phyloP scores from a whole-genome alignment of 2,888 invertebrate genomes.

The Glomeris marginata region DNA sequence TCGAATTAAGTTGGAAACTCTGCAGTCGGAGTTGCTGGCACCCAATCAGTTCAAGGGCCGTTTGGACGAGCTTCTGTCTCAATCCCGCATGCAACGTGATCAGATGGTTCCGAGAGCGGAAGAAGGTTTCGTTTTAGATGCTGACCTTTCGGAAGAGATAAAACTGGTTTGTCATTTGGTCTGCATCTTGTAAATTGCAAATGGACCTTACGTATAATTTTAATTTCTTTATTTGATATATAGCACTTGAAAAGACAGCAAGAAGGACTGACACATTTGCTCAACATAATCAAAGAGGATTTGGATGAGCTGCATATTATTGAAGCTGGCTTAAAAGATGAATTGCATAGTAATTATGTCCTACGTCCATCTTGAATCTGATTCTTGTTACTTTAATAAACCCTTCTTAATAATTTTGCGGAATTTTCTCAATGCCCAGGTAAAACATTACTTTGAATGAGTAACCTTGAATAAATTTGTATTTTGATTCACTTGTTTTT shows the following conservation, averaged over 20 bases:
- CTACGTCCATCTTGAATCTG: no score
- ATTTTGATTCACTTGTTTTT: no score
- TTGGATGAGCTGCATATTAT: constrained; percentile 60
- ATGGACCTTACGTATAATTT: constrained; percentile 4
- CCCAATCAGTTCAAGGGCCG: constrained; percentile 91
- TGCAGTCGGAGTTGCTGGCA: constrained; percentile 72
- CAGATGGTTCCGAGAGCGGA: constrained; percentile 32
- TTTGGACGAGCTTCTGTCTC: constrained; percentile 75
- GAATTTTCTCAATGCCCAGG: no score
- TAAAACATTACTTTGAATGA: no score
- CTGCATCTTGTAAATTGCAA: background rate
- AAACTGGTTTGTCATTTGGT: constrained; percentile 34
- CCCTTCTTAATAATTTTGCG: no score
- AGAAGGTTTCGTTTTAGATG: constrained; percentile 64
- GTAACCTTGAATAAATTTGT: no score
- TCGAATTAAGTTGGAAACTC: constrained; percentile 69
- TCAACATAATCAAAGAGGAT: constrained; percentile 68
- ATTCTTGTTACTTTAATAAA: no score
- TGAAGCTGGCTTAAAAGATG: constrained; percentile 47
- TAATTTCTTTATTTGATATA: constrained; percentile 15
- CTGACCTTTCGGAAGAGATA: constrained; percentile 40
- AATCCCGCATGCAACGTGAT: constrained; percentile 42
- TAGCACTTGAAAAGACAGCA: constrained; percentile 74
- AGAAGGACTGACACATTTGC: constrained; percentile 69
- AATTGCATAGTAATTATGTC: constrained; percentile 1